Conservation (phyloP, 2,797 vertebrate genomes). For the Meda fulgida region DNA sequence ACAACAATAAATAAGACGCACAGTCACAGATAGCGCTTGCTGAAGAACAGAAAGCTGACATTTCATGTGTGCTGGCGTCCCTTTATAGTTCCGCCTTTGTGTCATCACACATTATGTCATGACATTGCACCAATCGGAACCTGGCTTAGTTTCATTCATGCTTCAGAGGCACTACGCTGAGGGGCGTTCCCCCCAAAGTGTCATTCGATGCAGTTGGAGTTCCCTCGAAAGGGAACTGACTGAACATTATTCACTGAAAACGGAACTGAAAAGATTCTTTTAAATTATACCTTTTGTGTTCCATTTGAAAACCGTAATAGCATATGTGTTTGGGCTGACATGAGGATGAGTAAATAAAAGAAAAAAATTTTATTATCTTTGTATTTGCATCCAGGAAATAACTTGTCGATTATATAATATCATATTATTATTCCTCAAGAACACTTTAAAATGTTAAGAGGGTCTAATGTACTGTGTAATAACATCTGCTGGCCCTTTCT, state of each 20-base stretch:
- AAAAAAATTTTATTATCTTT: neutral
- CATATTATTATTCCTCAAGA: neutral
- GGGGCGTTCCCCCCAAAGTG: no score
- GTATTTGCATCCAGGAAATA: neutral
- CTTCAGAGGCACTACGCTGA: no score
- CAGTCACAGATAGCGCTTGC: no score
- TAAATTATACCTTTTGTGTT: neutral
- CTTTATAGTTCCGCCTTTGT: no score
- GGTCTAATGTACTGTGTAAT: constrained; percentile 10
- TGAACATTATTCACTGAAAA: neutral
- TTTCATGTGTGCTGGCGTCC: no score
- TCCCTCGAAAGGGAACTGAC: no score
- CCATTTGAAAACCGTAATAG: neutral
- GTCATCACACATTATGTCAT: no score
- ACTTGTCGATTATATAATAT: neutral
- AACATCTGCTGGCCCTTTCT: constrained; percentile 11
- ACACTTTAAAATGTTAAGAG: neutral
- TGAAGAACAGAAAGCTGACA: no score
- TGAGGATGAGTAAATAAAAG: neutral
- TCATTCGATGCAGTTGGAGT: no score
- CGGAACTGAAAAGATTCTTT: neutral
- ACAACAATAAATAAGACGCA: no score
- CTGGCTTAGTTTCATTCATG: no score
- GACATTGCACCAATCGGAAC: no score
- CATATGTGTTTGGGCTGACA: neutral